Percentiles rank a stretch among this genome's conserved stretches.
These are phyloP conservation scores for Nemoura dubitans DNA, from an alignment of 2,888 invertebrate genomes.

Conservation along the genomic window DNA sequence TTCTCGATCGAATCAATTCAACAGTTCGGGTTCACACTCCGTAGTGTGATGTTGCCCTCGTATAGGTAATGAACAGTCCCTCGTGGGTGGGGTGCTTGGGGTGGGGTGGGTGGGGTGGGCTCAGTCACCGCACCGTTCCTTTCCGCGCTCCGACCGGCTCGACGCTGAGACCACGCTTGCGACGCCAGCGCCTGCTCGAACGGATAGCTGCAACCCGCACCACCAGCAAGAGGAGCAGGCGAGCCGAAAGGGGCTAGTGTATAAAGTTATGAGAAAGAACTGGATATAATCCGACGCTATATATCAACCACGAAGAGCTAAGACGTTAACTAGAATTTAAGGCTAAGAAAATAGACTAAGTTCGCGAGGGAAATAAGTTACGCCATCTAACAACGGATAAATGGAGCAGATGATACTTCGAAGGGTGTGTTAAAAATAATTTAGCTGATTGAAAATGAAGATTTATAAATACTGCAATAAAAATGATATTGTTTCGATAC, in stretches of 20 bases:
- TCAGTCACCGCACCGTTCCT: not conserved
- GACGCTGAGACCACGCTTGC: no score
- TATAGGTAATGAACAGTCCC: no score
- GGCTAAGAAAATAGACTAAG: constrained; percentile 41
- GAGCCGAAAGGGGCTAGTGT: constrained; percentile 56
- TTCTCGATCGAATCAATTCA: no score
- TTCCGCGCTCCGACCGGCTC: no score
- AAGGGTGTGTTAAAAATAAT: constrained; percentile 12
- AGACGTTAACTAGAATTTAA: constrained; percentile 44
- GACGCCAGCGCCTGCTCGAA: not conserved
- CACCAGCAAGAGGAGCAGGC: constrained; percentile 52
- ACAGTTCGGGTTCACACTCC: not conserved
- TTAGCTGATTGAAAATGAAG: not conserved
- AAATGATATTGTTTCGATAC: no score
- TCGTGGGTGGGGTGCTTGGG: no score
- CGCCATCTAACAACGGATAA: not conserved
- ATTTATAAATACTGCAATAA: not conserved
- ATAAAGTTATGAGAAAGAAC: constrained; percentile 65
- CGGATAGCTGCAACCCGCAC: constrained; percentile 31
- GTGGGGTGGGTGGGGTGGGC: not conserved
- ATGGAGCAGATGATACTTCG: not conserved
- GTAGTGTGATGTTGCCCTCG: not conserved
- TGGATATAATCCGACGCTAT: constrained; percentile 61
- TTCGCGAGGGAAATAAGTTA: constrained; percentile 9
- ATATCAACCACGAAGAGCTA: constrained; percentile 47